Evolutionary conservation across 2,113 vertebrate species (phyloP).

Genomic region (Mystacornis crossleyi): DNA sequence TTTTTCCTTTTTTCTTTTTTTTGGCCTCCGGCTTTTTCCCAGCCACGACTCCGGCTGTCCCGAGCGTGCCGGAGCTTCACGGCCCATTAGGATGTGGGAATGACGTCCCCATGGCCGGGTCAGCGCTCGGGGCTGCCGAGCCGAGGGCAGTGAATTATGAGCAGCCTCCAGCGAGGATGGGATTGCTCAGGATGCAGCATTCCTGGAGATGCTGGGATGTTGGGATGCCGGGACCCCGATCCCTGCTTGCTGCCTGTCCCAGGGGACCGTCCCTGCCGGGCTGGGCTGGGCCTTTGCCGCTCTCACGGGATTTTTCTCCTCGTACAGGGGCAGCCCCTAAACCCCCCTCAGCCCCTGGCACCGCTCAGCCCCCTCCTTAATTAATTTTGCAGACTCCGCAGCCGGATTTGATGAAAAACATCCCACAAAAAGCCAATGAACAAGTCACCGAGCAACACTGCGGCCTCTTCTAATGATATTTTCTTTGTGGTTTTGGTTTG

Average conservation of each 20-base stretch:
- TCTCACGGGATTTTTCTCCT: neutral
- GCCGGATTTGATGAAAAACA: slow-evolving; percentile 38
- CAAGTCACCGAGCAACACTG: neutral
- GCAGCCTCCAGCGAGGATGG: fast-evolving
- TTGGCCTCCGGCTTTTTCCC: neutral
- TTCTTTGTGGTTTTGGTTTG: slow-evolving; percentile 43
- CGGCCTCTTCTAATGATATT: slow-evolving; percentile 15
- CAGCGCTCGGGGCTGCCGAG: neutral
- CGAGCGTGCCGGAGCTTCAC: neutral
- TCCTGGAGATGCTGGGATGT: fast-evolving
- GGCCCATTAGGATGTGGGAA: neutral
- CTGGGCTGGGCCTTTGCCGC: fast-evolving
- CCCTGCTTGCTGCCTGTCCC: neutral
- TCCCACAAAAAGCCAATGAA: neutral
- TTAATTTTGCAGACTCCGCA: neutral
- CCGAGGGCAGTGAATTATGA: fast-evolving
- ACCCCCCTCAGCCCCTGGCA: neutral
- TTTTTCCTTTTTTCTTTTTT: too few species aligned
- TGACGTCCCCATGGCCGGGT: fast-evolving
- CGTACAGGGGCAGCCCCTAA: fast-evolving
- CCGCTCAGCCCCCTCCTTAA: neutral
- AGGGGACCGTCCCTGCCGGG: fast-evolving
- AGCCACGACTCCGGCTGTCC: neutral
- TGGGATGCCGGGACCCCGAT: neutral
- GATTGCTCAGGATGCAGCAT: fast-evolving